Percentiles rank a stretch among this genome's conserved stretches.
These are phyloP conservation scores for Aramus guarauna DNA, from an alignment of 2,113 vertebrate species.

Conservation along the genomic window DNA sequence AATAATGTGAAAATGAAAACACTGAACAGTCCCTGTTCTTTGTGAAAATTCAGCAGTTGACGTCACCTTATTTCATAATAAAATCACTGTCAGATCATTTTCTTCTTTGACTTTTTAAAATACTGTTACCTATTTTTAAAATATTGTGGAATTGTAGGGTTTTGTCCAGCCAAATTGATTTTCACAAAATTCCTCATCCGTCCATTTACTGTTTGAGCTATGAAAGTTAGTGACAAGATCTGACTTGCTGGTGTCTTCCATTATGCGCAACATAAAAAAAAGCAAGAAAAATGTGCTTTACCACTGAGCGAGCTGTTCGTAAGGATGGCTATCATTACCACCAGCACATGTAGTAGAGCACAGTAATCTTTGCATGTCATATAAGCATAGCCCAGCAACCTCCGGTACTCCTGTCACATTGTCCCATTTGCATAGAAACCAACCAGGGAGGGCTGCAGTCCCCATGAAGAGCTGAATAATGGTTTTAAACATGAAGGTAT, in stretches of 20 bases:
- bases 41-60: background rate
- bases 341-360: background rate
- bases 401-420: background rate
- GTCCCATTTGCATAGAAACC: background rate
- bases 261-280: background rate
- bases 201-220: background rate
- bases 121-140: background rate
- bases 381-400: background rate
- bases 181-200: background rate
- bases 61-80: background rate
- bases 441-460: background rate
- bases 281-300: background rate
- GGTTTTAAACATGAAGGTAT: background rate
- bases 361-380: background rate
- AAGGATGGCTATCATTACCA: background rate
- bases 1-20: background rate
- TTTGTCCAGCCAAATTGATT: background rate
- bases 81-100: background rate
- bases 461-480: background rate
- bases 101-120: background rate
- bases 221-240: background rate
- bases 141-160: background rate
- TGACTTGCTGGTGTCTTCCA: background rate
- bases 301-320: background rate
- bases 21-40: background rate